Percentiles rank a stretch among this genome's conserved stretches.
Conservation (phyloP, 2,888 invertebrate species). For the Phanerotoma sp. region DNA sequence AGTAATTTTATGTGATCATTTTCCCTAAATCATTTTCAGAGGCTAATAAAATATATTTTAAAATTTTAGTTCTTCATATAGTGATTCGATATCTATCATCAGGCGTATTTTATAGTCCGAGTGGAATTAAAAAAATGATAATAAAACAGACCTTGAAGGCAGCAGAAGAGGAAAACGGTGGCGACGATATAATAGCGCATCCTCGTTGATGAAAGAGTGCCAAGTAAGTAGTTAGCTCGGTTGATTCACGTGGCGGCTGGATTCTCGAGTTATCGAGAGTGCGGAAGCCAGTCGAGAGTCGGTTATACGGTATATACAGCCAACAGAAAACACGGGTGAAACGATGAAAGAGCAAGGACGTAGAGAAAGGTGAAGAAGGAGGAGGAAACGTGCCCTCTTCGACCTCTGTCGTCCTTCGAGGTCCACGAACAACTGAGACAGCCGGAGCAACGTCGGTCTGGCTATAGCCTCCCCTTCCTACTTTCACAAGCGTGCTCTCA, state of each 20-base stretch:
- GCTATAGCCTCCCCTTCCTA: constrained; percentile 54
- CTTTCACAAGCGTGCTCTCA: constrained; percentile 54
- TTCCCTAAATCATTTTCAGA: too few species aligned
- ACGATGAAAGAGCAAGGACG: constrained; percentile 25
- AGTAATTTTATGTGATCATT: too few species aligned
- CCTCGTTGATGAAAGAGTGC: constrained; percentile 29
- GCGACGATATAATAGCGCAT: constrained; percentile 48
- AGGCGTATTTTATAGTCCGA: constrained; percentile 1
- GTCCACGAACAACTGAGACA: constrained; percentile 57
- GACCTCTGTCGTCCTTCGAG: constrained; percentile 58
- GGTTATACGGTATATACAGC: constrained; percentile 25
- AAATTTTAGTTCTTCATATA: too few species aligned
- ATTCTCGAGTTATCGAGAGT: constrained; percentile 23
- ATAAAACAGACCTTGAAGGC: constrained; percentile 47
- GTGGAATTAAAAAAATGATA: not conserved
- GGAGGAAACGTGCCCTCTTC: constrained; percentile 47
- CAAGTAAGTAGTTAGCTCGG: not conserved
- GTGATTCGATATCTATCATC: constrained; percentile 2
- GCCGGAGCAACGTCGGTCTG: constrained; percentile 50
- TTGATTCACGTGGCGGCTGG: constrained; percentile 21
- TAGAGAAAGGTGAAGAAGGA: constrained; percentile 34
- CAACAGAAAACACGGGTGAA: not conserved
- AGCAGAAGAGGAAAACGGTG: constrained; percentile 49
- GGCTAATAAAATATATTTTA: too few species aligned
- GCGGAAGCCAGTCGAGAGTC: constrained; percentile 23